A percentile compares a stretch with the other conserved stretches of the same genome.
These are phyloP conservation scores for Scaptomyza montana DNA, from an alignment of 1,140 invertebrate species.

Conservation along the genomic window DNA sequence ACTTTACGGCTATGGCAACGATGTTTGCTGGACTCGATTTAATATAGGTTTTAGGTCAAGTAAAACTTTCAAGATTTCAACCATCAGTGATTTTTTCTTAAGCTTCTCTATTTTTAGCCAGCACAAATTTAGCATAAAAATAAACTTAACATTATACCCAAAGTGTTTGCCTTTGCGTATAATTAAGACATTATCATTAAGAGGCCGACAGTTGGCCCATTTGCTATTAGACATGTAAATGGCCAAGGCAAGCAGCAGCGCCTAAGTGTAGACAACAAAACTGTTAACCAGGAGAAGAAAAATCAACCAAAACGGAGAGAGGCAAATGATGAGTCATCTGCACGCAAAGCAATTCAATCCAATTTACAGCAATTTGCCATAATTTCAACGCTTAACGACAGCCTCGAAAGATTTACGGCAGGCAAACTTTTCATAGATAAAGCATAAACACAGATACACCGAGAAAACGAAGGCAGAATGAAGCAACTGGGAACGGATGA, in stretches of 20 bases:
- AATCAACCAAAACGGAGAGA: background rate
- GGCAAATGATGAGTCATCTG: conserved; percentile 37
- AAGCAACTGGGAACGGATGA: conserved; percentile 6
- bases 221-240: conserved; percentile 49
- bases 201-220: conserved; percentile 23
- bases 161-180: conserved; percentile 32
- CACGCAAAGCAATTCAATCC: conserved; percentile 44
- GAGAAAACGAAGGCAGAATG: background rate
- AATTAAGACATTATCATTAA: conserved; percentile 52
- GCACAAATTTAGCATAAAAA: background rate
- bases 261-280: conserved; percentile 38
- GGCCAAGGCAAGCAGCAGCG: conserved; percentile 5
- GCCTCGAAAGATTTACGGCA: conserved; percentile 46
- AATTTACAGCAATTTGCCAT: conserved; percentile 50
- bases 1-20: background rate
- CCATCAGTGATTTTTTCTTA: too few relatives aligned
- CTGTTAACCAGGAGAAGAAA: background rate
- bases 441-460: background rate
- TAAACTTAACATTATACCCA: background rate
- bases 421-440: conserved; percentile 43
- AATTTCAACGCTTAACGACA: conserved; percentile 50
- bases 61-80: too few relatives aligned
- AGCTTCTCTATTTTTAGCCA: background rate
- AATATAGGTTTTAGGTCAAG: too few relatives aligned
- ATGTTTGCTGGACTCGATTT: too few relatives aligned